Base-by-base conservation (phyloP, 2,888 invertebrate species). In the Drosophila diplacantha region DNA sequence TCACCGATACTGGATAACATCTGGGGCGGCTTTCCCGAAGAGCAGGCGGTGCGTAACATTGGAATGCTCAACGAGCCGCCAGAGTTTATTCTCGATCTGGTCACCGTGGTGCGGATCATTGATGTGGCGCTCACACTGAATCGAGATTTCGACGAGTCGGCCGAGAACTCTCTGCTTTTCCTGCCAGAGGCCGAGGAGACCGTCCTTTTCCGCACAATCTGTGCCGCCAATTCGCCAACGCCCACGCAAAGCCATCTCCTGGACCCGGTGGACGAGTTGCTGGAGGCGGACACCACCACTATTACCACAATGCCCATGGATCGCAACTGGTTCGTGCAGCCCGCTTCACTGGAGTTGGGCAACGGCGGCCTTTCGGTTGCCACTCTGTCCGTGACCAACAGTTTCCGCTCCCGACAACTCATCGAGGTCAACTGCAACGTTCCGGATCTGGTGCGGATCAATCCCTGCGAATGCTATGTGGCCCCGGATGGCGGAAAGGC, bases 101-200 rank as follows among this genome's bases (percentile, higher is more conserved):
- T 87, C 20, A 75, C 85, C 2, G 72, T 76, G 14, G 74, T 88
- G 31, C 83, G 84, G 5, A 83, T 85, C 9, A 78, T 87, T 20
- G 87, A 88, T 70, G 85, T 88, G 9, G 80, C 86, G 0, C 68
- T 88, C 3, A 88, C 88, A 1, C 70, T 88, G 0, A 88, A 87
- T 62, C 81, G 85, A 20, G 83, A 85, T 24, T 68, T 85, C 32
- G 81, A 87, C 44, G 87, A 88, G 47, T 85, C 88, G 0, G 74
- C 82, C 0, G 75, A 79, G 3, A 76, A 81, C 0, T 78, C 84
- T 3, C 80, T 85, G n/a, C 55, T 86, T 12, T 75, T 81, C 20
- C 75, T 87, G 38, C 83, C 86, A 0, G 88, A 88, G 14, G 85
- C 80, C 7, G 88, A 88, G 41, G 88, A 88, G 53, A 87, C 88